Base-by-base conservation (phyloP, 2,888 invertebrate species). In the Rosalia funebris region DNA sequence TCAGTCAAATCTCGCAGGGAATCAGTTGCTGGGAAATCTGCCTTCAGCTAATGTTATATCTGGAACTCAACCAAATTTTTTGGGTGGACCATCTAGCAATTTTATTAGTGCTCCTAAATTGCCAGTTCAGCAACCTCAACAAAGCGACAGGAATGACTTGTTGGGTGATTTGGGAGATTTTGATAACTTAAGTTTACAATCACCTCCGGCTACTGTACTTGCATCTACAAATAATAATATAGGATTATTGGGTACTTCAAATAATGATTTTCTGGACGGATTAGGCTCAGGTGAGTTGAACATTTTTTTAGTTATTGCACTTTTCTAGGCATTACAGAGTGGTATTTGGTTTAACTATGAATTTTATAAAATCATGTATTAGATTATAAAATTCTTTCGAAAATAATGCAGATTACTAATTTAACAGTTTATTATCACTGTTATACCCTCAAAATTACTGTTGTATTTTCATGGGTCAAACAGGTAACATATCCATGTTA, bases 151-250 rank as follows among this genome's bases (percentile, higher is more conserved):
- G 15, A 67, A 60, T 19, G 79, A 81, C 71, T 72, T 80, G 25
- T 63, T 81, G 41, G 77, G 78, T 1, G 81, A 79, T 57, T 65
- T 79, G 4, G 64, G 71, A 2, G 76, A 75, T 17, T 77, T 80
- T 50, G 70, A 69, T 45, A 69, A 67, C 25, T 66, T 79, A 41
- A 75, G 53, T 62, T 66, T 79, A 48, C 72, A 74, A 34, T 5
- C 3, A 47, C 57, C 71, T 0, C 58, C 55, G 15, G 4, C 53
- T 9, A 4, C 37, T 0, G n/a, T 15, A 19, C 14, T 25, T 2
- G 12, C 56, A 37, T 47, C 44, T 9, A 14, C 57, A 20, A 62
- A 64, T 57, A 62, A 71, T 25, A 71, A 71, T 64, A 44, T 64
- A 12, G 69, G 66, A 55, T 53, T 71, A 9, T 41, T 71, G 42